A percentile compares a stretch with the other conserved stretches of the same genome.
These are phyloP conservation scores for Chrosomus eos DNA, from an alignment of 2,797 vertebrate species.

Conservation along the genomic window DNA sequence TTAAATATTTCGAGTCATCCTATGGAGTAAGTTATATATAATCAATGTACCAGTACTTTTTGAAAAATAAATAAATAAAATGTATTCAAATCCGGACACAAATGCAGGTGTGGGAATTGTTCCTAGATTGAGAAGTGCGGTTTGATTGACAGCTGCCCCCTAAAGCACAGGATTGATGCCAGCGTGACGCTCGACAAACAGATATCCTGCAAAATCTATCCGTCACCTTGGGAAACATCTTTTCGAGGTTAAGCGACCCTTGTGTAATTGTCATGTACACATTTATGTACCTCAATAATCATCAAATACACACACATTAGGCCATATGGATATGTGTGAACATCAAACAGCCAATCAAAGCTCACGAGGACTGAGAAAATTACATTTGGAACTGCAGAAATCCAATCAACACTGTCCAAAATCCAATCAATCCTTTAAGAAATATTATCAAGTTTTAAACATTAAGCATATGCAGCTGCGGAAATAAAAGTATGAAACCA, in stretches of 20 bases:
- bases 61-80: too few relatives aligned
- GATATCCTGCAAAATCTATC: neutral
- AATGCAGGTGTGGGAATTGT: conserved; percentile 26
- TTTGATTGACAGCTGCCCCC: conserved; percentile 49
- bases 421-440: neutral
- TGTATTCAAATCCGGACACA: conserved; percentile 24
- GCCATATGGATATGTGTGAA: conserved; percentile 44
- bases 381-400: neutral
- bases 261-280: neutral
- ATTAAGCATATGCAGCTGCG: neutral
- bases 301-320: conserved; percentile 11
- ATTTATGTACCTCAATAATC: conserved; percentile 38
- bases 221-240: neutral
- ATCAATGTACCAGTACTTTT: neutral
- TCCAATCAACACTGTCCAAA: conserved; percentile 1
- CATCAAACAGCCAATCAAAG: conserved; percentile 23
- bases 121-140: conserved; percentile 35
- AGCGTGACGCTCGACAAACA: neutral
- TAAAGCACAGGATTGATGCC: conserved; percentile 28
- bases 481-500: conserved; percentile 7
- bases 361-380: neutral
- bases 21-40: neutral
- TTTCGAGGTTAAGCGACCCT: neutral
- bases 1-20: neutral
- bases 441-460: neutral